Evolutionary conservation across 2,113 vertebrate genomes (phyloP).

Genomic region (Synodontis membranacea): DNA sequence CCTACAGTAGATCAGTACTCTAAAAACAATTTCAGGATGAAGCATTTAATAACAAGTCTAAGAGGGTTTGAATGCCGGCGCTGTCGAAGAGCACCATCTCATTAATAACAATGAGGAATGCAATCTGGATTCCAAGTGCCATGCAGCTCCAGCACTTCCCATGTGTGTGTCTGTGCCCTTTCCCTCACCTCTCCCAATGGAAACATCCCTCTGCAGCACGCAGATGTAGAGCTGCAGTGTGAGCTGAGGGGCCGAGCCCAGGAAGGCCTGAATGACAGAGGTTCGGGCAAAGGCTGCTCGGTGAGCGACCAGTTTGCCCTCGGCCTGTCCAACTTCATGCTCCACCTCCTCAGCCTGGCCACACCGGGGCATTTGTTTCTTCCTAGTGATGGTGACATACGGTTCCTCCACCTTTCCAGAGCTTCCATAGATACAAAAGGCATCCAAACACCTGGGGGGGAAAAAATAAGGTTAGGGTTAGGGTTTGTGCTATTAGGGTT

Average conservation of each 20-base stretch:
- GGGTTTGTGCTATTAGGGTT: neutral
- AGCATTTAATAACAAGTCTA: neutral
- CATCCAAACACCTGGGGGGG: constrained; percentile 88
- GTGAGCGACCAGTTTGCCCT: constrained; percentile 90
- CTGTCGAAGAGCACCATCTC: neutral
- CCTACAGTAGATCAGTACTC: neutral
- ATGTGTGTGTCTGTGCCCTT: neutral
- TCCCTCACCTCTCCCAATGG: constrained; percentile 81
- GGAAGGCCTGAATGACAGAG: constrained; percentile 96
- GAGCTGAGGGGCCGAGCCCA: constrained; percentile 95
- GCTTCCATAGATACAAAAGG: constrained; percentile 87
- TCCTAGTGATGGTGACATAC: constrained; percentile 97
- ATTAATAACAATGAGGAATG: neutral
- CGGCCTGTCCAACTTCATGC: constrained; percentile 92
- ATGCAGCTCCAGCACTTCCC: neutral
- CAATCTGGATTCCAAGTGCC: neutral
- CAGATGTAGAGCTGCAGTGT: constrained; percentile 96
- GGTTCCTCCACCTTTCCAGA: constrained; percentile 86
- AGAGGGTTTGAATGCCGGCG: neutral
- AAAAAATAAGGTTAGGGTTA: constrained; percentile 17
- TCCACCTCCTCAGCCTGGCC: constrained; percentile 89
- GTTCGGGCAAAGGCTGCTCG: constrained; percentile 91
- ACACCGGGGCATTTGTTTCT: constrained; percentile 86
- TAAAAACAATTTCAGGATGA: neutral
- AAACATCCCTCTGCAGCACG: constrained; percentile 80